Percentiles rank a stretch among this genome's conserved stretches.
These are phyloP conservation scores for Lochmaea capreae DNA, from an alignment of 2,888 invertebrate species.

Conservation along the genomic window DNA sequence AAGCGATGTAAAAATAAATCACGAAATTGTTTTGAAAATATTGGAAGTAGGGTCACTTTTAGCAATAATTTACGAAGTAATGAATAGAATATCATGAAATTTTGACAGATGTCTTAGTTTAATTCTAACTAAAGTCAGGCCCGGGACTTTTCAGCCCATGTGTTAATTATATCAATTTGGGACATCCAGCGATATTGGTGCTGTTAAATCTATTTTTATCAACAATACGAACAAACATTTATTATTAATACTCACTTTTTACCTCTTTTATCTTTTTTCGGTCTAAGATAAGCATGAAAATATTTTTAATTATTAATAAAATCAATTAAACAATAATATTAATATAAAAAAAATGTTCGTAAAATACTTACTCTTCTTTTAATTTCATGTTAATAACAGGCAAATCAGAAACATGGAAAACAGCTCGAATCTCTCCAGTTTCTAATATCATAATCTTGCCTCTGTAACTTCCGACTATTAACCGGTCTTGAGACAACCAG, in stretches of 20 bases:
- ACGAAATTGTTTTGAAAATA: too few species aligned
- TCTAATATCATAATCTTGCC: conserved; percentile 85
- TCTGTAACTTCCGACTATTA: conserved; percentile 83
- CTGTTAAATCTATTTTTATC: neutral
- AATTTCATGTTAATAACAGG: conserved; percentile 73
- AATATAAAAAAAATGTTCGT: conserved; percentile 9
- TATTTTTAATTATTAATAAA: neutral
- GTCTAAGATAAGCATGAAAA: neutral
- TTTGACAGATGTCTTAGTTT: too few species aligned
- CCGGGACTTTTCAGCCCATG: too few species aligned
- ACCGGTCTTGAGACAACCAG: conserved; percentile 86
- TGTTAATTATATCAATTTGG: too few species aligned
- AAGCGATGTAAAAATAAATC: too few species aligned
- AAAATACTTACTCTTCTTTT: conserved; percentile 69
- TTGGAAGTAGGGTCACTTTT: too few species aligned
- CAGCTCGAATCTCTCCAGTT: conserved; percentile 82
- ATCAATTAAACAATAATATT: conserved; percentile 13
- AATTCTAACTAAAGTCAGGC: too few species aligned
- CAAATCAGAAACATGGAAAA: conserved; percentile 73
- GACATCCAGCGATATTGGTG: too few species aligned
- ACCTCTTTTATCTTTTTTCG: conserved; percentile 20
- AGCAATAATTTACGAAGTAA: too few species aligned
- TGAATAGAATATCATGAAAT: too few species aligned
- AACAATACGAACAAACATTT: neutral
- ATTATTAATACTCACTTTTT: conserved; percentile 31